Evolutionary conservation across 2,888 invertebrate genomes (phyloP), one percentile per base, ranked within the genome.

Genomic region (Ectemnius continuus): DNA sequence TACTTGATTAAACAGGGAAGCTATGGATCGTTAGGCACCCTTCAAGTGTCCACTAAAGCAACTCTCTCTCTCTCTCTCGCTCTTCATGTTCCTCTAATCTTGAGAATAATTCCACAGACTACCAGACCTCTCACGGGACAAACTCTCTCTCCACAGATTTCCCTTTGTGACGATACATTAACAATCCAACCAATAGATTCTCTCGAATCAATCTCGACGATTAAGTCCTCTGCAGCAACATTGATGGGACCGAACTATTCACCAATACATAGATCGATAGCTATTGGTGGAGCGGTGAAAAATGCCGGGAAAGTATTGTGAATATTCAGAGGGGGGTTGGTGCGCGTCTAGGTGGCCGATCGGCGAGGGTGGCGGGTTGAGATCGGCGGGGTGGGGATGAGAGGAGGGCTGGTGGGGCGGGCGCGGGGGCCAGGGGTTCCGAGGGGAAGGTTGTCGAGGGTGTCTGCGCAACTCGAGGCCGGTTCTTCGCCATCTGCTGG

Each of bases 401-500:
- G 5, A 28, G 52, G 57, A 26, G 48, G n/a, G 36, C 52, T 45
- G 6, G 47, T 18, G 20, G 14, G 36, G 16, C 23, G 36, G 28
- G 59, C 11, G 28, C 36, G 20, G 14, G 26, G n/a, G 36, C 46
- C n/a, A 52, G 64, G 57, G 26, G 47, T 16, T 52, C 16, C 6
- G 48, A 18, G 46, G 23, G 16, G 11, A 28, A 11, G 62, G 18
- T 20, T 6, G 62, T 56, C 52, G 52, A 71, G 61, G 47, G 28
- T 68, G 63, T 77, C 77, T 77, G 84, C 79, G 76, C 82, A 80
- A 73, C 79, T 73, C 71, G 73, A 59, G 46, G 52, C 75, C 62
- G 63, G 76, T 80, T 80, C 78, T 80, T 80, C 85, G 90, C 90
- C 90, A 90, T 89, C 91, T 91, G 85, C 86, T 88, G 91, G 90